Evolutionary conservation across 2,888 invertebrate genomes (phyloP).

Genomic region (Vesta saturnalis): DNA sequence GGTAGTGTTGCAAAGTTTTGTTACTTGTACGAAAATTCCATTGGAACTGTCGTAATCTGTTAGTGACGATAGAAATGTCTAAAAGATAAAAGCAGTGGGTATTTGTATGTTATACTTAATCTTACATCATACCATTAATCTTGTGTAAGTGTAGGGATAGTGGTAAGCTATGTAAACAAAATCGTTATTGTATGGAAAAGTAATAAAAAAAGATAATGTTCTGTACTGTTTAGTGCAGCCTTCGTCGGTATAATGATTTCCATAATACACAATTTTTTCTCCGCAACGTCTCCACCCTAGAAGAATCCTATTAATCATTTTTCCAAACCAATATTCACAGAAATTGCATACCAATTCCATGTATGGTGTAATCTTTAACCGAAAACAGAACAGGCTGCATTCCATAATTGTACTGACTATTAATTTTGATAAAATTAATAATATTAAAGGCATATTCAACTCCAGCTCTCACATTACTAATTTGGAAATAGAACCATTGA

Average conservation of each 20-base stretch:
- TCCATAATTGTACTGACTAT: conserved; percentile 88
- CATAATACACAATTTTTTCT: conserved; percentile 82
- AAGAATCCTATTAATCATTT: conserved; percentile 23
- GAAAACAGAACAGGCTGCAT: conserved; percentile 91
- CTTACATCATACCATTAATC: conserved; percentile 71
- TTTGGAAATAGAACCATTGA: conserved; percentile 93
- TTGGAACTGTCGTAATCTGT: conserved; percentile 47
- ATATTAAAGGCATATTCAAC: conserved; percentile 84
- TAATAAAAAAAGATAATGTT: conserved; percentile 81
- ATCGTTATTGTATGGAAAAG: conserved; percentile 79
- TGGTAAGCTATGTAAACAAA: conserved; percentile 89
- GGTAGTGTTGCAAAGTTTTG: conserved; percentile 76
- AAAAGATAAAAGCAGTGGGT: conserved; percentile 15
- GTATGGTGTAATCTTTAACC: conserved; percentile 73
- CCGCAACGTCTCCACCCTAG: conserved; percentile 79
- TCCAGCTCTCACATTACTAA: conserved; percentile 78
- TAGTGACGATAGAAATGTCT: conserved; percentile 33
- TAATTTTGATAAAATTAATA: conserved; percentile 86
- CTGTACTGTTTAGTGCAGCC: conserved; percentile 70
- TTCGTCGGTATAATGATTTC: conserved; percentile 74
- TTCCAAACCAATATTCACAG: background rate
- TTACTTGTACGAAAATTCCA: conserved; percentile 70
- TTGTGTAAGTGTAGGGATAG: conserved; percentile 86
- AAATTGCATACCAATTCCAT: conserved; percentile 62
- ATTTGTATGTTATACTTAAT: background rate